phyloP scores from a whole-genome alignment of 2,113 vertebrate genomes.

The Eudyptes chrysolophus region DNA sequence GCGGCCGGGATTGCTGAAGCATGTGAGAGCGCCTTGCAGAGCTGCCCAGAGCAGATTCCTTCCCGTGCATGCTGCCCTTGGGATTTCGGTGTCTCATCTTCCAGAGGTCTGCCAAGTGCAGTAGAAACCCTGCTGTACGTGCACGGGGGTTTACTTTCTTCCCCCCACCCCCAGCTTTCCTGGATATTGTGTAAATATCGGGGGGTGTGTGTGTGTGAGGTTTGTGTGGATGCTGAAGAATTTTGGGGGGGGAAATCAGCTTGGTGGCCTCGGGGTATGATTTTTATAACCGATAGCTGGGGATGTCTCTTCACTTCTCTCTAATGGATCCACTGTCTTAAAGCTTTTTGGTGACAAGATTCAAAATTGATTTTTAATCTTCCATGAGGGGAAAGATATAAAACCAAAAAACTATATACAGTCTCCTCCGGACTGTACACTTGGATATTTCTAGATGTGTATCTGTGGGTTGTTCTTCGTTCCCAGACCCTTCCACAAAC shows the following conservation, averaged over 20 bases:
- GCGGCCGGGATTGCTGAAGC: neutral
- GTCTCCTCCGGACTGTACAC: neutral
- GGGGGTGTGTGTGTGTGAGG: neutral
- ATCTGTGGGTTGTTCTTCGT: neutral
- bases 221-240: neutral
- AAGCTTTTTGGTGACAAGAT: neutral
- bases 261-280: neutral
- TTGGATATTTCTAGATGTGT: neutral
- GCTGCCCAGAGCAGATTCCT: neutral
- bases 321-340: neutral
- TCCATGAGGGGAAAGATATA: neutral
- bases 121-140: neutral
- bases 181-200: neutral
- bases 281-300: neutral
- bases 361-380: neutral
- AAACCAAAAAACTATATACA: neutral
- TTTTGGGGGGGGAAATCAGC: neutral
- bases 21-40: neutral
- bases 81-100: neutral
- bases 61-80: neutral
- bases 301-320: neutral
- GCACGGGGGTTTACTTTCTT: neutral
- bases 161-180: neutral
- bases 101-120: neutral
- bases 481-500: neutral